Conservation (phyloP, 2,888 invertebrate genomes). For the Zootermopsis nevadensis region DNA sequence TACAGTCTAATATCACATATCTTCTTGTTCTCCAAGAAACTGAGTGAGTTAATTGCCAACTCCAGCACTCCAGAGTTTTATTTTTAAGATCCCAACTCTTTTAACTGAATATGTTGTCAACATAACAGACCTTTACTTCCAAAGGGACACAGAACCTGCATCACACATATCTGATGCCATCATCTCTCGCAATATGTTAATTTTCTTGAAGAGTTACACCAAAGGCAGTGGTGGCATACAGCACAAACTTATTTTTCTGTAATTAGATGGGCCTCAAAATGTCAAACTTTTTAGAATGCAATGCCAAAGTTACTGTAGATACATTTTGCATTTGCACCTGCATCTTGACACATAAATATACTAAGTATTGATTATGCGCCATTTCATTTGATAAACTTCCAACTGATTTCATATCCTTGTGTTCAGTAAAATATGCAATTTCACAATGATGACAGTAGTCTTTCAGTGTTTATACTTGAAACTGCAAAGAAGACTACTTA, state of each 20-base stretch:
- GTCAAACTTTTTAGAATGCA: background rate
- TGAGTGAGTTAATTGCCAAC: background rate
- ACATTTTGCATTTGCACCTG: no score
- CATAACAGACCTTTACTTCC: background rate
- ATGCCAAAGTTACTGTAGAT: no score
- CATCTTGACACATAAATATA: no score
- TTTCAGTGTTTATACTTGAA: no score
- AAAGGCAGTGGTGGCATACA: background rate
- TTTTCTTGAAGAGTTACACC: slow-evolving; percentile 6
- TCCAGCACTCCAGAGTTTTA: background rate
- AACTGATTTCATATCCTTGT: no score
- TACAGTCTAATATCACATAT: background rate
- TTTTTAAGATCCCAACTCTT: background rate
- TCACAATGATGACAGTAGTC: no score
- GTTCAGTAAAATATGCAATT: no score
- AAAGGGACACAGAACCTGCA: background rate
- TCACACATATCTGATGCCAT: background rate
- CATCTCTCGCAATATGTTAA: background rate
- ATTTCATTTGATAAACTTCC: no score
- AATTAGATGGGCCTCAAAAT: no score
- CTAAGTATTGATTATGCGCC: no score
- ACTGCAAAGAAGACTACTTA: no score
- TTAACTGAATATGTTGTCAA: background rate
- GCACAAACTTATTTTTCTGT: background rate
- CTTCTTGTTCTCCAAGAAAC: background rate